Evolutionary conservation across 1,140 invertebrate species (phyloP).

Genomic region (Paraescarpia echinospica): DNA sequence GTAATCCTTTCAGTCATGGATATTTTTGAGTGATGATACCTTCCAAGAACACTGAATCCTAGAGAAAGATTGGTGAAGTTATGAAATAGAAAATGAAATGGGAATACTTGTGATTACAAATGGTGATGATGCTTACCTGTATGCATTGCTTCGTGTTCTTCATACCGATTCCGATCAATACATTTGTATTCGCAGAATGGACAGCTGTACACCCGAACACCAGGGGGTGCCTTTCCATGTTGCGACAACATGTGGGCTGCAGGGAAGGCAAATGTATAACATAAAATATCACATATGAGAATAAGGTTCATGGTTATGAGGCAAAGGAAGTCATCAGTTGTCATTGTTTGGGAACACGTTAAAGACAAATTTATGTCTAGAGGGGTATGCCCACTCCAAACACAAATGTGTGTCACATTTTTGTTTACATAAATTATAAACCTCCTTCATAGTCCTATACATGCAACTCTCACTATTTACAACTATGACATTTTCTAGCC

Average conservation of each 20-base stretch:
- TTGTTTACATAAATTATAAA: no score
- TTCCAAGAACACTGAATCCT: neutral
- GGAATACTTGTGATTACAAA: neutral
- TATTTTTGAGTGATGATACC: neutral
- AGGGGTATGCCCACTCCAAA: no score
- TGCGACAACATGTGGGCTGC: constrained; percentile 30
- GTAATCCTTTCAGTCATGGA: neutral
- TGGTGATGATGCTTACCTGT: neutral
- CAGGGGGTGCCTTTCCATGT: constrained; percentile 26
- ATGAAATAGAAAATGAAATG: neutral
- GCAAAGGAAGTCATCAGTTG: no score
- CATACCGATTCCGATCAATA: constrained; percentile 29
- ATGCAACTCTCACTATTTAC: no score
- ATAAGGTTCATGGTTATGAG: no score
- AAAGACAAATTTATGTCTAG: no score
- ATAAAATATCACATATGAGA: neutral
- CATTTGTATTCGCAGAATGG: constrained; percentile 29
- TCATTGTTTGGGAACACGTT: no score
- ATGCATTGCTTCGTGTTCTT: constrained; percentile 30
- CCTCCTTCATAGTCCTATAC: no score
- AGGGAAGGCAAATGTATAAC: neutral
- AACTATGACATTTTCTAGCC: no score
- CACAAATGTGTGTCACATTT: no score
- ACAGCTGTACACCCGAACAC: constrained; percentile 29
- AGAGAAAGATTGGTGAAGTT: neutral